These are phyloP conservation scores for Agonopterix heracliana DNA, from an alignment of 2,888 invertebrate genomes.

Conservation along the genomic window DNA sequence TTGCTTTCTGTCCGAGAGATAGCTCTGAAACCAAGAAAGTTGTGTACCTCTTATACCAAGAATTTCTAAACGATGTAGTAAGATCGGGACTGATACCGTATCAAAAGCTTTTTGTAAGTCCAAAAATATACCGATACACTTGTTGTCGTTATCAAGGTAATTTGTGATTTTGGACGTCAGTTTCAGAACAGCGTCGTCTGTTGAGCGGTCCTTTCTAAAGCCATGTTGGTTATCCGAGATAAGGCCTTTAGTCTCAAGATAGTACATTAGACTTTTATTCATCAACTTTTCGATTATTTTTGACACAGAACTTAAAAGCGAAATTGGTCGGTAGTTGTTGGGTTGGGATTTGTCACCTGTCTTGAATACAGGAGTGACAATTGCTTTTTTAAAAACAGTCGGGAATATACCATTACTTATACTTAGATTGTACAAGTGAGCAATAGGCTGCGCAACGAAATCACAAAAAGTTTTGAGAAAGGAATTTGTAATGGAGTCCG, in stretches of 20 bases:
- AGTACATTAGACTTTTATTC: not conserved
- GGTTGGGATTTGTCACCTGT: not conserved
- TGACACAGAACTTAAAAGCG: not conserved
- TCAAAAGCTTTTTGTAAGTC: too few relatives aligned
- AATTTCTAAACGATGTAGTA: too few relatives aligned
- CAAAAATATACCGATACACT: conserved; percentile 1
- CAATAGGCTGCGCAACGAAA: not conserved
- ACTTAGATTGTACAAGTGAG: not conserved
- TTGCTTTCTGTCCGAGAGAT: too few relatives aligned
- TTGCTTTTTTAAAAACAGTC: not conserved
- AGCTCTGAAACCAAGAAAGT: too few relatives aligned
- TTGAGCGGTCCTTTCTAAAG: conserved; percentile 9
- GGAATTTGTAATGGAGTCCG: not conserved
- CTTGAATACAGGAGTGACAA: not conserved
- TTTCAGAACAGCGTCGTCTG: conserved; percentile 3
- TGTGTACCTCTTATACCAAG: too few relatives aligned
- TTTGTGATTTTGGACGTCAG: not conserved
- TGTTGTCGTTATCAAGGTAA: not conserved
- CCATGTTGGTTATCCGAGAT: conserved; percentile 1
- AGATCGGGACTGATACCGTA: too few relatives aligned
- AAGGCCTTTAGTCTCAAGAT: not conserved
- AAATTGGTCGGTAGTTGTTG: not conserved
- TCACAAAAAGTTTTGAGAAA: not conserved
- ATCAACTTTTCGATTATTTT: not conserved
- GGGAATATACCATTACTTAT: not conserved